These are phyloP conservation scores for Isaurus tuberculatus DNA, from an alignment of 92 coral and sea anemone species.

Conservation along the genomic window DNA sequence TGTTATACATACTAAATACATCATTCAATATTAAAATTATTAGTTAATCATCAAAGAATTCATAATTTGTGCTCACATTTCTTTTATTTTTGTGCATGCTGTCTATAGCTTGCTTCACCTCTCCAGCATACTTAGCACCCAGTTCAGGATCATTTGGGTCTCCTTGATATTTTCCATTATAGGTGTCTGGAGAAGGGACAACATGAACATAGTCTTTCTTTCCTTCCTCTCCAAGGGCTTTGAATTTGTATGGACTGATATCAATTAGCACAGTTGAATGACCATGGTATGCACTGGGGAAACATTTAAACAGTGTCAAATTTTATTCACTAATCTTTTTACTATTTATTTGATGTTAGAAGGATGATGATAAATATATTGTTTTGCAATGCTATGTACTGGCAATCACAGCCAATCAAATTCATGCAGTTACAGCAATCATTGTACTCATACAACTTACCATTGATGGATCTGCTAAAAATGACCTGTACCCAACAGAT, in stretches of 20 bases:
- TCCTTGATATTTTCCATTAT: constrained; percentile 89
- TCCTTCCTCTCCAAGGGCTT: constrained; percentile 74
- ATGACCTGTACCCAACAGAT: background rate
- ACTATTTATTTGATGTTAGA: too few species aligned
- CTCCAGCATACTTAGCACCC: constrained; percentile 87
- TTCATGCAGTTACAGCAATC: too few species aligned
- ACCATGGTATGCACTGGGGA: constrained; percentile 95
- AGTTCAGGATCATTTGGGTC: constrained; percentile 69
- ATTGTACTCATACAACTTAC: too few species aligned
- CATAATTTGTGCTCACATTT: constrained; percentile 59
- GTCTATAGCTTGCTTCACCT: constrained; percentile 81
- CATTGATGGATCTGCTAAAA: background rate
- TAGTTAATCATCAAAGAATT: background rate
- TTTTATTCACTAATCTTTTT: background rate
- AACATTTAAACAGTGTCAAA: background rate
- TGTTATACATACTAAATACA: too few species aligned
- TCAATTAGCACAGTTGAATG: constrained; percentile 89
- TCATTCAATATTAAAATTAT: too few species aligned
- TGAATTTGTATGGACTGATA: constrained; percentile 88
- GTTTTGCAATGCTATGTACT: too few species aligned
- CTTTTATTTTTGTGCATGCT: constrained; percentile 77
- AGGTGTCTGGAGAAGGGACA: constrained; percentile 88
- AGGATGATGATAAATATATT: too few species aligned
- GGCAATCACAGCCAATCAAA: too few species aligned
- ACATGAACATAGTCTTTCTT: constrained; percentile 88